Conservation (phyloP, 2,888 invertebrate genomes). For the Melanostoma mellinum region DNA sequence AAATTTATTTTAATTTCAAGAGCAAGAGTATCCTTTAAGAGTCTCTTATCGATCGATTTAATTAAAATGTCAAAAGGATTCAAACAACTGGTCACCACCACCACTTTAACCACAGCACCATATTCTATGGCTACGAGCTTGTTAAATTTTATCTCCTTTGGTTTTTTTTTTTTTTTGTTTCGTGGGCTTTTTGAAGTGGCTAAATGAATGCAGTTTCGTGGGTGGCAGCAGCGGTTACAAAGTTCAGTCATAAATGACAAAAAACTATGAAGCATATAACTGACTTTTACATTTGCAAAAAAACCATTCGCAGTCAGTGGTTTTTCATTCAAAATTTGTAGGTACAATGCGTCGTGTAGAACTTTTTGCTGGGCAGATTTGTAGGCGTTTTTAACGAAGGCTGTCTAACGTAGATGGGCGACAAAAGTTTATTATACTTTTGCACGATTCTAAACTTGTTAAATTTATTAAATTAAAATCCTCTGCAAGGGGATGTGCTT, state of each 20-base stretch:
- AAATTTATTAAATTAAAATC: conserved; percentile 41
- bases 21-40: conserved; percentile 18
- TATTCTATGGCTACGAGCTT: neutral
- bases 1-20: conserved; percentile 31
- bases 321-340: conserved; percentile 4
- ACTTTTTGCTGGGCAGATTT: neutral
- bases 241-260: neutral
- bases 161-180: neutral
- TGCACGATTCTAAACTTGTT: conserved; percentile 45
- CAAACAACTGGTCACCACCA: conserved; percentile 27
- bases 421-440: conserved; percentile 23
- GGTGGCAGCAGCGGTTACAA: neutral
- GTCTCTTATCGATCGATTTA: conserved; percentile 38
- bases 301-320: neutral
- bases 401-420: neutral
- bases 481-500: neutral
- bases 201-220: neutral
- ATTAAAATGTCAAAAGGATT: conserved; percentile 53
- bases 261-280: neutral
- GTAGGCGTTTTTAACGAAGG: neutral
- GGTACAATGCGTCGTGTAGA: neutral
- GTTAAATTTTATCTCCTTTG: neutral
- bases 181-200: neutral
- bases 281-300: conserved; percentile 9
- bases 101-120: neutral